phyloP scores from a whole-genome alignment of 2,888 invertebrate species.

The Pristionchus entomophagus region DNA sequence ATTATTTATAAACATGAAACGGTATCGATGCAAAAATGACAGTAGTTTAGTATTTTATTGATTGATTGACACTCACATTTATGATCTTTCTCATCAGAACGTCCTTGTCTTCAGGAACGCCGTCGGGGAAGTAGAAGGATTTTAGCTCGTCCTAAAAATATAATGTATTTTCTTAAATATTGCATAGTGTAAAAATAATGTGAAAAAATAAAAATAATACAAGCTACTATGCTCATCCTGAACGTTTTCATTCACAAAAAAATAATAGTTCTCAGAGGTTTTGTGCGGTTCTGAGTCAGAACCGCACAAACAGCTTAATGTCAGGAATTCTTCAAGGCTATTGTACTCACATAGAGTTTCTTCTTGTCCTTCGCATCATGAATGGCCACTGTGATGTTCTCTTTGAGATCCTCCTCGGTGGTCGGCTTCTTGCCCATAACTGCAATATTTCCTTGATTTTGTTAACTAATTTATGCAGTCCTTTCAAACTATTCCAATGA shows the following conservation, averaged over 20 bases:
- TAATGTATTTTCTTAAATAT: conserved; percentile 48
- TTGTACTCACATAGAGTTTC: background rate
- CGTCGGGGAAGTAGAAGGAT: conserved; percentile 58
- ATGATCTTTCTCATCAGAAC: conserved; percentile 58
- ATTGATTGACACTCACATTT: conserved; percentile 56
- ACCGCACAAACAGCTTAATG: no score
- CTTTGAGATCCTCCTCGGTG: background rate
- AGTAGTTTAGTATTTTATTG: background rate
- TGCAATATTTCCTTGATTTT: conserved; percentile 44
- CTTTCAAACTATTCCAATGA: no score
- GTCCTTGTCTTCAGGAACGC: conserved; percentile 55
- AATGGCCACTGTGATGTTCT: conserved; percentile 27
- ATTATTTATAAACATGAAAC: no score
- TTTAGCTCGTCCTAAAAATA: conserved; percentile 63
- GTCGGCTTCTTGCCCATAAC: conserved; percentile 49
- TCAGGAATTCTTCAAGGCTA: no score
- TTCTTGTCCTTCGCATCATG: background rate
- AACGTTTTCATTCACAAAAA: no score
- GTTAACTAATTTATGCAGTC: background rate
- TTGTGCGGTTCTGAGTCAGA: no score
- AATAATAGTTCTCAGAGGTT: no score
- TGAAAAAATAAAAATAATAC: no score
- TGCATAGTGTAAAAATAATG: background rate
- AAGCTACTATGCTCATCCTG: no score
- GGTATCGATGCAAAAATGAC: no score